Evolutionary conservation across 2,888 invertebrate genomes (phyloP).

Genomic region (Yponomeuta malinellus): DNA sequence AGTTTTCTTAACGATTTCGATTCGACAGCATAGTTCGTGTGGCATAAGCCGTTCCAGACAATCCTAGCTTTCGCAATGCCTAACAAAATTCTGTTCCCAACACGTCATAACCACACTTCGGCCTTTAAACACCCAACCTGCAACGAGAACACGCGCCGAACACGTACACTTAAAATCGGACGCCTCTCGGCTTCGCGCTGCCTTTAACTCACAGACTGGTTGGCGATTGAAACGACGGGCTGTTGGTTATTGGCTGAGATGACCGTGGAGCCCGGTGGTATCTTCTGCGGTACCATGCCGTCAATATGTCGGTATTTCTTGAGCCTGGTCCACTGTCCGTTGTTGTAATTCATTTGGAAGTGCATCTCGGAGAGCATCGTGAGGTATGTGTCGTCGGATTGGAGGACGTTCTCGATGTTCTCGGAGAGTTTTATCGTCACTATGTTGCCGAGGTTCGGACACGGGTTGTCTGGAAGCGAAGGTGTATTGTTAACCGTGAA

Average conservation of each 20-base stretch:
- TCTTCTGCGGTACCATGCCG: constrained; percentile 61
- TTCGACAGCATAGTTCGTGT: no score
- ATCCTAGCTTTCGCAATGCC: no score
- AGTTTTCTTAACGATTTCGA: no score
- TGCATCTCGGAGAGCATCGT: constrained; percentile 94
- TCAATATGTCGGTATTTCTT: constrained; percentile 91
- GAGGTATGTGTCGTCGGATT: constrained; percentile 87
- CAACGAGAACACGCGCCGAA: background rate
- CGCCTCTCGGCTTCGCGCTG: background rate
- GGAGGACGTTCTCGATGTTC: constrained; percentile 90
- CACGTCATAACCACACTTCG: background rate
- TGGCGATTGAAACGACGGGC: constrained; percentile 60
- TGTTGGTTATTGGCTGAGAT: constrained; percentile 61
- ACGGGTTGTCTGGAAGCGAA: constrained; percentile 88
- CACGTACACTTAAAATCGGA: constrained; percentile 4
- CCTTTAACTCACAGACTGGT: constrained; percentile 59
- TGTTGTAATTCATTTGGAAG: constrained; percentile 93
- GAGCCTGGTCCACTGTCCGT: constrained; percentile 94
- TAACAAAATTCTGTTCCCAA: background rate
- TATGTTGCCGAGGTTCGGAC: constrained; percentile 97
- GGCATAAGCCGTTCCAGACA: no score
- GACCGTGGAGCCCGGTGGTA: constrained; percentile 63
- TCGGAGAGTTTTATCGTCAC: constrained; percentile 97
- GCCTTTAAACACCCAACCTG: background rate
- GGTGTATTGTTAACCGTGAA: no score